Base-by-base conservation (phyloP, 2,113 vertebrate genomes). In the Hyla sarda region DNA sequence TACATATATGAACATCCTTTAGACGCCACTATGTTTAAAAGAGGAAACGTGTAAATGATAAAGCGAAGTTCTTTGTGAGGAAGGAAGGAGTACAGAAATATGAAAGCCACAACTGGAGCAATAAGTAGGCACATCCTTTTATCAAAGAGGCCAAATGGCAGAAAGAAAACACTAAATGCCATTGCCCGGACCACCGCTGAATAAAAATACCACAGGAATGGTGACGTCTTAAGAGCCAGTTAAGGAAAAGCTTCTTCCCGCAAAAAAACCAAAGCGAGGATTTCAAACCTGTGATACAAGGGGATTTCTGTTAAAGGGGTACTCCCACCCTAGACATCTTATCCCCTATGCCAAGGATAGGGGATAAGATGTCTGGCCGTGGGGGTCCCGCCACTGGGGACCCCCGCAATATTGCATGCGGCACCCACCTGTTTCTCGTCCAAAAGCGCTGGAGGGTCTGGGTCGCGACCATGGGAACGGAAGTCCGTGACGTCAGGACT, bases 51-150 rank as follows among this genome's bases (percentile, higher is more conserved):
- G 71, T 99, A 99, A 73, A 99, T 95, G 90, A 99, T 92, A 89
- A 99, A 99, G 32, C 98, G 97, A 67, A 99, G 91, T 90, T 99
- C 98, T 90, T 99, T 99, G 89, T 99, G 98, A 0, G 98, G 98
- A 6, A 99, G 94, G 82, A 98, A 92, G 0, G 98, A 99, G 89
- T 97, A 99, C 28, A 97, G 60, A 16, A 96, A 94, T 88, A 99
- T 91, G 76, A 97, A 99, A 78, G 96, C 96, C 54, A 96, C 80
- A 0, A 94, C 69, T 0, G 96, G 95, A 9, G 97, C 75, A 45
- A 96, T 91, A 83, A 98, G 88, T 2, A 88, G 87, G 34, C 90
- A 91, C 82, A 92, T 93, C 83, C 98, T 93, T 77, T 93, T 93
- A 89, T 99, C 98, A 45, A 90, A 52, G 1, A 95, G 91, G 5